Percentiles rank a stretch among this genome's conserved stretches.
Conservation (phyloP, 2,797 vertebrate species). For the Sebastes goodei region DNA sequence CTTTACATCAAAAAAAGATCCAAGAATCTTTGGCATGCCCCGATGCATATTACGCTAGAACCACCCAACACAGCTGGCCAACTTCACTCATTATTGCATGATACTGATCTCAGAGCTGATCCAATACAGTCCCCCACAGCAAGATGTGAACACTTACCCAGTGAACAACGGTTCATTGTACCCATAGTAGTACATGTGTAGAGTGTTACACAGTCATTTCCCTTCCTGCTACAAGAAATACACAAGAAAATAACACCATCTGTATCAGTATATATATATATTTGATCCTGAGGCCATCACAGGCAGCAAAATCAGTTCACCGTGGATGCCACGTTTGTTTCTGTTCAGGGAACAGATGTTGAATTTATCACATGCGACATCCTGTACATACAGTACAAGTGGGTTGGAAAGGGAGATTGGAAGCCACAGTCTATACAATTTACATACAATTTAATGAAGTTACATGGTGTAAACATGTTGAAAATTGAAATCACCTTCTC, state of each 20-base stretch:
- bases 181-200: conserved; percentile 62
- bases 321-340: conserved; percentile 45
- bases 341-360: conserved; percentile 40
- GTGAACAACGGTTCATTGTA: conserved; percentile 79
- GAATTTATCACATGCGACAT: conserved; percentile 20
- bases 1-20: conserved; percentile 19
- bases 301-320: conserved; percentile 23
- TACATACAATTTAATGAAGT: background rate
- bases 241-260: conserved; percentile 63
- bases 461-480: background rate
- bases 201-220: conserved; percentile 67
- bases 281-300: conserved; percentile 44
- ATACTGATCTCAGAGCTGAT: conserved; percentile 70
- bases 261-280: conserved; percentile 22
- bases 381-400: conserved; percentile 2
- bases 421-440: background rate
- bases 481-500: conserved; percentile 15
- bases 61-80: conserved; percentile 42
- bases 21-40: conserved; percentile 18
- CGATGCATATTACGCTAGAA: background rate
- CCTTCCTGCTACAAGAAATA: conserved; percentile 51
- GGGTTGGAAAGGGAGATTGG: background rate
- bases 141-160: conserved; percentile 73
- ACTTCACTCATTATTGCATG: conserved; percentile 58
- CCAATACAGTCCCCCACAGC: conserved; percentile 60